Percentiles rank a stretch among this genome's conserved stretches.
Conservation (phyloP, 2,113 vertebrate genomes). For the Butorides virescens region DNA sequence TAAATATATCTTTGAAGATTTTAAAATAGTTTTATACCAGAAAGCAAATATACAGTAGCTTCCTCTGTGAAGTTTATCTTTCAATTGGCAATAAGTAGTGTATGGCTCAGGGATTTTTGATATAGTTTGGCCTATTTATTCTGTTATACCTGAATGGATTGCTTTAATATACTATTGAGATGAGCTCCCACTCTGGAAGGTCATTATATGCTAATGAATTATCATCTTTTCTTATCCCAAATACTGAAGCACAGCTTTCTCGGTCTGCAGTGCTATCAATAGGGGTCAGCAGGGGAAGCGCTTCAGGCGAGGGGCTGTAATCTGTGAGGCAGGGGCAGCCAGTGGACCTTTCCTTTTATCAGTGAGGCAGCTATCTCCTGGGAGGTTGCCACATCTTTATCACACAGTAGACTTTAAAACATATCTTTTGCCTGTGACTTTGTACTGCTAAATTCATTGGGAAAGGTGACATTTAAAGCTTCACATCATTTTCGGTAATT, state of each 20-base stretch:
- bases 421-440: neutral
- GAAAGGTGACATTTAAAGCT: slow-evolving; percentile 9
- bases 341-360: neutral
- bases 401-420: neutral
- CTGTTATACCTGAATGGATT: slow-evolving; percentile 49
- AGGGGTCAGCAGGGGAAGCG: neutral
- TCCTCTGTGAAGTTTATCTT: slow-evolving; percentile 39
- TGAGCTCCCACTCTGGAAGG: slow-evolving; percentile 35
- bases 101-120: slow-evolving; percentile 47
- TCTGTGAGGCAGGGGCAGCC: neutral
- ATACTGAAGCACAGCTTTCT: neutral
- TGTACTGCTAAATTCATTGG: neutral
- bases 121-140: slow-evolving; percentile 47
- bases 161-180: slow-evolving; percentile 52
- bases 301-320: neutral
- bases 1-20: slow-evolving; percentile 28
- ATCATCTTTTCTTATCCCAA: neutral
- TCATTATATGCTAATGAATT: slow-evolving; percentile 33
- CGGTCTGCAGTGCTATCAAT: neutral
- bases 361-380: neutral
- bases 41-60: slow-evolving; percentile 22
- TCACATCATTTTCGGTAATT: neutral
- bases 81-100: slow-evolving; percentile 32
- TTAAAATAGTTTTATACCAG: slow-evolving; percentile 40
- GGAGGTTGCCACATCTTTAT: neutral